Evolutionary conservation across 2,797 vertebrate genomes (phyloP), one percentile per base, ranked within the genome.

Genomic region (Trachurus trachurus): DNA sequence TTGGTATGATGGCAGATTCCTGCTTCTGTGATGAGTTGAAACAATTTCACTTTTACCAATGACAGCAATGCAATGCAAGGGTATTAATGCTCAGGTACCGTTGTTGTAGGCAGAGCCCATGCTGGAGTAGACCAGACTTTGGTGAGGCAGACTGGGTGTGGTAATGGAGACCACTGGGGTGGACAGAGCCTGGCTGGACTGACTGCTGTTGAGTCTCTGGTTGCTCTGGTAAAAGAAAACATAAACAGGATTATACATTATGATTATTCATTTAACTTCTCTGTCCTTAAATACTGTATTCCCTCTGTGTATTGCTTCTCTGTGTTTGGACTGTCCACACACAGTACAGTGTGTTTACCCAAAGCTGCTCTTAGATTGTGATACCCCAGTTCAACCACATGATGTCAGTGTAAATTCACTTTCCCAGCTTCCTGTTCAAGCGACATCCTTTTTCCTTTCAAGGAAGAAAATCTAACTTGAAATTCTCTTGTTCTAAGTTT

Each of bases 101-200:
- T 96, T 96, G 89, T 95, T 97, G 93, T 98, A 98, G 79, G 96
- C 94, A 10, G 97, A 96, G 6, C 94, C 95, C 95, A 97, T 96
- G 69, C 96, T 90, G 0, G 96, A 96, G 82, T 98, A 99, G 47
- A 95, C 94, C 61, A 98, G 89, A 47, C 96, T 96, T 90, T 98
- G 97, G 0, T 96, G 96, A 31, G 96, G 92, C 91, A 98, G 90
- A 82, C 97, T 98, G 19, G 98, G 97, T 21, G 98, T 98, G 60
- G 95, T 95, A 89, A 98, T 96, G 13, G 97, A 98, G 83, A 99
- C 97, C 84, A 98, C 96, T 0, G 98, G 98, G 6, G 98, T 98
- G 84, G 96, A 96, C 31, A 98, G 93, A 66, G 96, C 88, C 76
- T 98, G 97, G 57, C 93, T 92, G 84, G 97, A 96, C 91, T 96